These are phyloP conservation scores for Apteryx mantelli DNA, from an alignment of 2,113 vertebrate genomes.

Conservation along the genomic window DNA sequence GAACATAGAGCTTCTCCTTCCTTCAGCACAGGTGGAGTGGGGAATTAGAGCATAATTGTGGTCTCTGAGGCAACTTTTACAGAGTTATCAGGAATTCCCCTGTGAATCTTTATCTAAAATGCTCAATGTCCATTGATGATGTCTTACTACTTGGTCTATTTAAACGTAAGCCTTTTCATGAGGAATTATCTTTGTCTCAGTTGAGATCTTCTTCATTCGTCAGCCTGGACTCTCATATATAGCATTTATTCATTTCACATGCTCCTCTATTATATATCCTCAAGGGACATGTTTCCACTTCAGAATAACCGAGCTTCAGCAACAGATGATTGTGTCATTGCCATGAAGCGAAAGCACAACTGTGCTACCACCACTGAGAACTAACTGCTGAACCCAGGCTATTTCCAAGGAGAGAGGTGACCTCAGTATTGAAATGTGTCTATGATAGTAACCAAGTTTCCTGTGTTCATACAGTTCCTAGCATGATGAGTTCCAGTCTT, in stretches of 20 bases:
- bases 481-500: background rate
- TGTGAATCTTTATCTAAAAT: background rate
- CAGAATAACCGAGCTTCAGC: background rate
- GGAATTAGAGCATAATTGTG: background rate
- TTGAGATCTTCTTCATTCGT: background rate
- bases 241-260: background rate
- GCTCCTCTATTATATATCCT: background rate
- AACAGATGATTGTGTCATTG: background rate
- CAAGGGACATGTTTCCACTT: background rate
- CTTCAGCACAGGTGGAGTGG: background rate
- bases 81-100: background rate
- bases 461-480: background rate
- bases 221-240: background rate
- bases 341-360: background rate
- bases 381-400: background rate
- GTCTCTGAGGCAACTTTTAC: background rate
- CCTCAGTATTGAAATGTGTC: background rate
- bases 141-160: background rate
- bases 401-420: background rate
- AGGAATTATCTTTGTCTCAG: background rate
- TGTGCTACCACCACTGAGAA: fast-evolving
- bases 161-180: background rate
- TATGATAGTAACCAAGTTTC: background rate
- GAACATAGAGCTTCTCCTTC: background rate
- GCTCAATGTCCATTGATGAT: background rate